Conservation (phyloP, 2,797 vertebrate genomes). For the Stomatorhinus walkeri region DNA sequence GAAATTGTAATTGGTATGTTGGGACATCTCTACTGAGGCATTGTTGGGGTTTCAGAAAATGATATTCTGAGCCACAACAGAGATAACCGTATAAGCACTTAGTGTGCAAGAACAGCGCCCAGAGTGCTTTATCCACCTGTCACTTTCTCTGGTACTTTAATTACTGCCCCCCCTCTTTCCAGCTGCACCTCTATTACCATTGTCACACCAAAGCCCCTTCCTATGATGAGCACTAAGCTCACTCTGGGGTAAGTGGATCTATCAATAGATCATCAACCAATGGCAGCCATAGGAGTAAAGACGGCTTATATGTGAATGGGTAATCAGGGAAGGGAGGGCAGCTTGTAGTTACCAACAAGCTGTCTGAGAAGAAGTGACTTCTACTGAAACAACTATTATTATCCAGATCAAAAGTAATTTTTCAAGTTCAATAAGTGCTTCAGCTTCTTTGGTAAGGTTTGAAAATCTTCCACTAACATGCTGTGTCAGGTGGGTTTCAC, state of each 20-base stretch:
- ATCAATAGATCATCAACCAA: not conserved
- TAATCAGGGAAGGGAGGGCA: not conserved
- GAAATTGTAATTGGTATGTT: slow-evolving; percentile 67
- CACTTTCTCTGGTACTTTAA: not conserved
- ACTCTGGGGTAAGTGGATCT: not conserved
- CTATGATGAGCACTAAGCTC: not conserved
- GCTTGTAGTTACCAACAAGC: not conserved
- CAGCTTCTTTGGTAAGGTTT: not conserved
- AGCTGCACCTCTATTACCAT: not conserved
- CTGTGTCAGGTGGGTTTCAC: not conserved
- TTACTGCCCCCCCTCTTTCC: not conserved
- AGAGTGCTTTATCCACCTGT: not conserved
- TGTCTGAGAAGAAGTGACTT: not conserved
- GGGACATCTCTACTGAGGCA: slow-evolving; percentile 50
- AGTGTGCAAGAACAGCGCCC: not conserved
- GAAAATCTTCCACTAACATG: not conserved
- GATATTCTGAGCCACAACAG: not conserved
- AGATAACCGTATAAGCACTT: not conserved
- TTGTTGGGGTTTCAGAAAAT: not conserved
- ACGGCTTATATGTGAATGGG: not conserved
- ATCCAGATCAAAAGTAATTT: not conserved
- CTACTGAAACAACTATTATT: not conserved
- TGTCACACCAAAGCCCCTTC: not conserved
- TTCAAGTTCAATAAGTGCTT: not conserved
- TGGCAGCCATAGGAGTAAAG: not conserved